Evolutionary conservation across 2,113 vertebrate genomes (phyloP).

Genomic region (Hippocampus mohnikei): DNA sequence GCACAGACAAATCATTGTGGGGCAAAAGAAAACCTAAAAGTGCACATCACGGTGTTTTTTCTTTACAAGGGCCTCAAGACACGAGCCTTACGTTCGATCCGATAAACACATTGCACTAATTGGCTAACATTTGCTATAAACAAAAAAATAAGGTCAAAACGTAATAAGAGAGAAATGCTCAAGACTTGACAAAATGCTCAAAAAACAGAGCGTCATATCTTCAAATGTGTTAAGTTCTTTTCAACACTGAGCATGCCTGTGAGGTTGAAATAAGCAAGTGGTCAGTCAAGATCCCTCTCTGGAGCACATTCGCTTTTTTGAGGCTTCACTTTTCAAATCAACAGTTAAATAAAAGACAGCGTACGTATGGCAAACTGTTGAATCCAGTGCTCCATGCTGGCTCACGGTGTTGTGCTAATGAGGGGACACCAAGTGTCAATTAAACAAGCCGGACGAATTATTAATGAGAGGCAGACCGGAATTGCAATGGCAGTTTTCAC

Average conservation of each 20-base stretch:
- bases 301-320: not conserved
- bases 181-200: too few species aligned
- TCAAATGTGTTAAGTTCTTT: not conserved
- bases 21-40: constrained; percentile 1
- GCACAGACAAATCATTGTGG: constrained; percentile 17
- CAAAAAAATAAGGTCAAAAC: not conserved
- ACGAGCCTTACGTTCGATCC: too few species aligned
- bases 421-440: too few species aligned
- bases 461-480: too few species aligned
- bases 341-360: not conserved
- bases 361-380: not conserved
- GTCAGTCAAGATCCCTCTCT: not conserved
- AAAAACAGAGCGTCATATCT: not conserved
- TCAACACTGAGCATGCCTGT: constrained; percentile 9
- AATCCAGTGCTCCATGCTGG: too few species aligned
- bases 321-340: not conserved
- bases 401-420: too few species aligned
- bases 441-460: too few species aligned
- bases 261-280: not conserved
- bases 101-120: too few species aligned
- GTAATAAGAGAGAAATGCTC: too few species aligned
- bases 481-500: too few species aligned
- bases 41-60: not conserved
- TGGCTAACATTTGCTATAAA: too few species aligned
- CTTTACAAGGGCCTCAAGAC: not conserved